These are phyloP conservation scores for Eremophila alpestris DNA, from an alignment of 2,797 vertebrate species.

Conservation along the genomic window DNA sequence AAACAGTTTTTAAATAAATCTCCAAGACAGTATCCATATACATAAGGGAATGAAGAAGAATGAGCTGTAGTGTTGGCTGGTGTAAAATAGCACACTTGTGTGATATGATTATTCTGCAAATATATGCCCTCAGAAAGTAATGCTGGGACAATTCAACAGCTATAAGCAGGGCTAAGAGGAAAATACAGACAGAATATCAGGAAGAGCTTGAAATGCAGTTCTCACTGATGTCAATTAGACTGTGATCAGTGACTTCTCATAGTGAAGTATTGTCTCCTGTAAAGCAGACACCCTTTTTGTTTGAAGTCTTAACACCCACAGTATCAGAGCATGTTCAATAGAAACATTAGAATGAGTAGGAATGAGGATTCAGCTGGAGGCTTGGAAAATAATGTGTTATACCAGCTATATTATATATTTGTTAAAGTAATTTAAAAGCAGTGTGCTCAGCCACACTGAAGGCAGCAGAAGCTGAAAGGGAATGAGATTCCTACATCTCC, in stretches of 20 bases:
- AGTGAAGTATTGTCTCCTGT: not conserved
- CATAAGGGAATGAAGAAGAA: not conserved
- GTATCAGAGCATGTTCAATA: not conserved
- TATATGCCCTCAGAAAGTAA: not conserved
- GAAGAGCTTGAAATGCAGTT: not conserved
- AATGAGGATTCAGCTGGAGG: not conserved
- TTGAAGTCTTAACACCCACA: not conserved
- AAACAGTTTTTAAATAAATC: not conserved
- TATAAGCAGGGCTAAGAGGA: not conserved
- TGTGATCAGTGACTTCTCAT: not conserved
- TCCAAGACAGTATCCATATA: not conserved
- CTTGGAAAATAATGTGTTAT: not conserved
- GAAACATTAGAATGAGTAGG: not conserved
- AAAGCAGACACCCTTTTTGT: not conserved
- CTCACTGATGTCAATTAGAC: not conserved
- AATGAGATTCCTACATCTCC: not conserved
- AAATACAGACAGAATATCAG: not conserved
- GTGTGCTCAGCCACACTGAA: not conserved
- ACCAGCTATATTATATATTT: not conserved
- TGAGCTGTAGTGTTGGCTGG: not conserved
- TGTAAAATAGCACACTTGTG: not conserved
- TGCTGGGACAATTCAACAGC: not conserved
- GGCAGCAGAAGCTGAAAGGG: not conserved
- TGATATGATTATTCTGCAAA: not conserved
- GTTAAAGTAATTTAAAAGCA: not conserved